Conservation (phyloP, 2,888 invertebrate genomes). For the Lepidonotus clava region DNA sequence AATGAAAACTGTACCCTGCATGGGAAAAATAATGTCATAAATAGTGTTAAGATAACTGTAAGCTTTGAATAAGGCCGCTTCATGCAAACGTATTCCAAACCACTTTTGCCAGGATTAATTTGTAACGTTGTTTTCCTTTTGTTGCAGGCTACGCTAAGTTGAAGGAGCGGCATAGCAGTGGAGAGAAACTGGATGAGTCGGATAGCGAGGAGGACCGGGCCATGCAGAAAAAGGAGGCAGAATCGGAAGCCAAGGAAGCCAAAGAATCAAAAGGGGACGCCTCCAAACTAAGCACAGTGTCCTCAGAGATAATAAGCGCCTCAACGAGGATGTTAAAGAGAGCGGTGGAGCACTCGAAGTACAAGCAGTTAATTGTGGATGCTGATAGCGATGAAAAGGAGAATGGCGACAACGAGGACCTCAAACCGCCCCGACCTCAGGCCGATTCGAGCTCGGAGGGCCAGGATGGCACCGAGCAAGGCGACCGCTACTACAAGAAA, state of each 20-base stretch:
- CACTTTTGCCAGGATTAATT: background rate
- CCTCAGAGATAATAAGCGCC: conserved; percentile 69
- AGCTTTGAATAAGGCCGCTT: conserved; percentile 12
- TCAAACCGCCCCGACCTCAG: conserved; percentile 8
- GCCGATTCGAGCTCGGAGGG: conserved; percentile 76
- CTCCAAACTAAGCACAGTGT: conserved; percentile 33
- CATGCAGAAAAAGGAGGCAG: conserved; percentile 40
- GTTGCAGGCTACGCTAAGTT: conserved; percentile 63
- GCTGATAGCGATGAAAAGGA: conserved; percentile 73
- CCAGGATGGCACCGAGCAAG: conserved; percentile 80
- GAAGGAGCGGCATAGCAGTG: conserved; percentile 59
- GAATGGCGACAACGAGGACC: conserved; percentile 27
- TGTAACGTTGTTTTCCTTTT: conserved; percentile 25
- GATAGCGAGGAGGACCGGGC: conserved; percentile 21
- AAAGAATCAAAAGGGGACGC: conserved; percentile 21
- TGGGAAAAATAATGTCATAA: background rate
- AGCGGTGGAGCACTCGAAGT: conserved; percentile 85
- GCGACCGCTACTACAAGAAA: conserved; percentile 75
- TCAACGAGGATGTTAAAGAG: conserved; percentile 71
- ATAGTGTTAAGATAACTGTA: background rate
- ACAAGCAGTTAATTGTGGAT: conserved; percentile 87
- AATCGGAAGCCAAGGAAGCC: conserved; percentile 42
- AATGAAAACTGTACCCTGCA: conserved; percentile 14
- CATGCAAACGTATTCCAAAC: background rate
- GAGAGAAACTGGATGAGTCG: conserved; percentile 55